phyloP scores from a whole-genome alignment of 2,797 vertebrate genomes.

The Pygocentrus nattereri region DNA sequence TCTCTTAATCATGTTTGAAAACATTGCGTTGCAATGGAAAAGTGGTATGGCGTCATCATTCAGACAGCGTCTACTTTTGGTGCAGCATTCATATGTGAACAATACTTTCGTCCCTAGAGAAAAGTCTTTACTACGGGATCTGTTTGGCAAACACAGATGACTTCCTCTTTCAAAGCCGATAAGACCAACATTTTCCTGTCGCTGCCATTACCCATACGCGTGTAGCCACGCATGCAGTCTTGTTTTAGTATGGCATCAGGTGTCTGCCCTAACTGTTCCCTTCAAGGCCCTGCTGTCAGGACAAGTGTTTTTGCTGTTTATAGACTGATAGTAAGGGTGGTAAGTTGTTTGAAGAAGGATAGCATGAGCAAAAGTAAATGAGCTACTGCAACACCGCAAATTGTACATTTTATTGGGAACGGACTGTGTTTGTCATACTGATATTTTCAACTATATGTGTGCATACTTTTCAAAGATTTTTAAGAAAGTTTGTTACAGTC shows the following conservation, averaged over 20 bases:
- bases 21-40: constrained; percentile 17
- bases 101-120: constrained; percentile 29
- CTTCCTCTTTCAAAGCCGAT: constrained; percentile 44
- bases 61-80: not conserved
- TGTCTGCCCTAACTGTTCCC: constrained; percentile 3
- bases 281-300: constrained; percentile 10
- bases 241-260: not conserved
- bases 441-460: not conserved
- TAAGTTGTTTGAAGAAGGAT: not conserved
- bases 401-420: not conserved
- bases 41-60: not conserved
- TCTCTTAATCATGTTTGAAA: constrained; percentile 13
- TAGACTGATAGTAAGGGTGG: not conserved
- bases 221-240: not conserved
- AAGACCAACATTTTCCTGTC: constrained; percentile 48
- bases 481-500: too few species aligned
- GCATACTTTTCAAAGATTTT: too few species aligned
- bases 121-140: constrained; percentile 18
- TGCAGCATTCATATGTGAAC: constrained; percentile 19
- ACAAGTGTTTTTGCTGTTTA: not conserved
- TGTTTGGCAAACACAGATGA: constrained; percentile 45
- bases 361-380: not conserved
- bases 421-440: not conserved
- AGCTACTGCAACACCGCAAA: not conserved
- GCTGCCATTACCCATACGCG: constrained; percentile 4